phyloP scores from a whole-genome alignment of 1,140 invertebrate genomes.

The Danaus melanippus region DNA sequence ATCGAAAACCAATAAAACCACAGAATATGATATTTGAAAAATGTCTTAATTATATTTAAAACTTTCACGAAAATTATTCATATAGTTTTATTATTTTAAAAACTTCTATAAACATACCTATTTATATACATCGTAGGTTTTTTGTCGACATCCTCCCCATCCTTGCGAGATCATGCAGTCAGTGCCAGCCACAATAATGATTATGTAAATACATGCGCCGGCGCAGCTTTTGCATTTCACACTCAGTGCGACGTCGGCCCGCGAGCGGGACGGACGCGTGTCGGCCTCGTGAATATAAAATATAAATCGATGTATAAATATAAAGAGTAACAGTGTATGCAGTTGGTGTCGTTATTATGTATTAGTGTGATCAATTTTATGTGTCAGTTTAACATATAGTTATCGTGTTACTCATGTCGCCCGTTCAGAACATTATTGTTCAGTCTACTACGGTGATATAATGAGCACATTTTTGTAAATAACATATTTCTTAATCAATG shows the following conservation, averaged over 20 bases:
- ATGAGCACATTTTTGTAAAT: too few species aligned
- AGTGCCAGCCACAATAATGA: conserved; percentile 45
- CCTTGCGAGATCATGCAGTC: conserved; percentile 28
- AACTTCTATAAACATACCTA: background rate
- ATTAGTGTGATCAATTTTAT: too few species aligned
- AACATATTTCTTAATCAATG: too few species aligned
- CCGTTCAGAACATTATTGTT: background rate
- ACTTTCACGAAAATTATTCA: too few species aligned
- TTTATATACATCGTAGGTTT: background rate
- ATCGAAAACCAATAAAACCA: too few species aligned
- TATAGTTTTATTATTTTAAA: too few species aligned
- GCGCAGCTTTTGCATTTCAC: conserved; percentile 50
- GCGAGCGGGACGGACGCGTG: conserved; percentile 38
- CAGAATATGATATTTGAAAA: too few species aligned
- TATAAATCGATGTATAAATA: conserved; percentile 7
- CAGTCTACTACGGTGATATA: conserved; percentile 3
- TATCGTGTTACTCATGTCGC: conserved; percentile 6
- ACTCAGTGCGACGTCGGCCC: conserved; percentile 49
- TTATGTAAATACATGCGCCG: conserved; percentile 54
- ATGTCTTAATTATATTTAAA: too few species aligned
- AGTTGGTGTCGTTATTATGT: too few species aligned
- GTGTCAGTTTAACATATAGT: background rate
- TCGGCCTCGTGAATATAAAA: conserved; percentile 27
- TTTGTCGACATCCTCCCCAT: conserved; percentile 20
- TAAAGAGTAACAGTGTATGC: too few species aligned